Evolutionary conservation across 2,888 invertebrate genomes (phyloP), one percentile per base, ranked within the genome.

Genomic region (Aphidius colemani): DNA sequence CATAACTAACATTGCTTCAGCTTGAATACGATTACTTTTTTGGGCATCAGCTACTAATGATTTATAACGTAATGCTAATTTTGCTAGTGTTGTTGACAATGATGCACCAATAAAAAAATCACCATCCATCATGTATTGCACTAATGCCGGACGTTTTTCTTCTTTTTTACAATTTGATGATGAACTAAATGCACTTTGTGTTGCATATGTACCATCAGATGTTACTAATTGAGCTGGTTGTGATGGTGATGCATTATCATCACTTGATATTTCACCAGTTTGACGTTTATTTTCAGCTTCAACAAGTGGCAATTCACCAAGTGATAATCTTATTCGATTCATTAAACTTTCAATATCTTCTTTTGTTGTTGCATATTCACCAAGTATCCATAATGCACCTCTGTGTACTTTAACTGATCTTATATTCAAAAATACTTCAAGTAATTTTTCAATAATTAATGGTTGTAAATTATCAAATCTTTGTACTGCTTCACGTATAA

Each of bases 141-240:
- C 88, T 64, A 98, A 84, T 7, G 93, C 90, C 11, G 95, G 95
- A 59, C 93, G 85, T 70, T 89, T 88, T 74, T 89, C 90, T 66
- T 81, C 82, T 72, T 89, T 89, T 72, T 87, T 88, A 77, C 83
- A 74, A 46, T 72, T 55, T 88, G 88, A 86, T 39, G 90, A 86
- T 71, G 94, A 85, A 78, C 94, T 96, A 83, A 98, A 96, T 50
- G 96, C 98, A 70, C 97, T 97, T 84, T 99, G 98, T 5, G 97
- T 93, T 40, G 98, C 99, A 83, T 99, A 99, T 0, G 98, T 98
- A 18, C 99, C 99, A 85, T 99, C 99, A 45, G 98, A 98, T 53
- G 99, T 99, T 50, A 99, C 97, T 66, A 95, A 84, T 74, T 90
- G 91, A 44, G 90, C 86, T 3, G 81, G 78, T 43, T 71, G 66